Percentiles rank a stretch among this genome's conserved stretches.
Conservation (phyloP, 2,113 vertebrate genomes). For the Dendrocopos noguchii region DNA sequence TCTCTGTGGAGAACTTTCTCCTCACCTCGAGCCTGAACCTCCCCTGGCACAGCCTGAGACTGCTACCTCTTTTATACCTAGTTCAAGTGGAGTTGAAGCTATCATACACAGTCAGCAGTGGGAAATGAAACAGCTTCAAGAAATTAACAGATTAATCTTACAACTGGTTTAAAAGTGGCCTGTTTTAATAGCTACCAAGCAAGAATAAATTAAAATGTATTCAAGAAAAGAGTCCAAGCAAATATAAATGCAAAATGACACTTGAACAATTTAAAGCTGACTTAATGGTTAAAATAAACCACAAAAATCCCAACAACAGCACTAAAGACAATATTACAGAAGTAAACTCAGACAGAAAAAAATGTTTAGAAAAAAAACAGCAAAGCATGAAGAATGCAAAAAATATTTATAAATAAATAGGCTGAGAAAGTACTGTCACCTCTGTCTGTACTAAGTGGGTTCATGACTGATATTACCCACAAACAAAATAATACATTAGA, state of each 20-base stretch:
- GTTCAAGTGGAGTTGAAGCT: background rate
- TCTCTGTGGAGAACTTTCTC: too few species aligned
- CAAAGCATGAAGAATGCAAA: background rate
- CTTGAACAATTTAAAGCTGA: background rate
- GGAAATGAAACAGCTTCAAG: background rate
- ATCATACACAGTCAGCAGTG: background rate
- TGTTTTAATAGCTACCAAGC: background rate
- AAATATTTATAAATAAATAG: background rate
- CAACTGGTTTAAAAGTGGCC: background rate
- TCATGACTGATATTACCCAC: background rate
- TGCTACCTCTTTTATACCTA: background rate
- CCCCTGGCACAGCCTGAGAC: too few species aligned
- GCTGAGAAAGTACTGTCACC: background rate
- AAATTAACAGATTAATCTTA: background rate
- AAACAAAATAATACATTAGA: background rate
- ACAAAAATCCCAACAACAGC: slow-evolving; percentile 12
- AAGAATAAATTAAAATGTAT: background rate
- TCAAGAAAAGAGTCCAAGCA: background rate
- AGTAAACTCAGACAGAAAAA: background rate
- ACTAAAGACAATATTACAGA: slow-evolving; percentile 15
- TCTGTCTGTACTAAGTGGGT: background rate
- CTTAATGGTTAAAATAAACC: slow-evolving; percentile 39
- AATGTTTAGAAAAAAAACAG: background rate
- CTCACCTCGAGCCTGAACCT: too few species aligned
- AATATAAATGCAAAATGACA: background rate